phyloP scores from a whole-genome alignment of 2,797 vertebrate genomes.

The Acanthis flammea region DNA sequence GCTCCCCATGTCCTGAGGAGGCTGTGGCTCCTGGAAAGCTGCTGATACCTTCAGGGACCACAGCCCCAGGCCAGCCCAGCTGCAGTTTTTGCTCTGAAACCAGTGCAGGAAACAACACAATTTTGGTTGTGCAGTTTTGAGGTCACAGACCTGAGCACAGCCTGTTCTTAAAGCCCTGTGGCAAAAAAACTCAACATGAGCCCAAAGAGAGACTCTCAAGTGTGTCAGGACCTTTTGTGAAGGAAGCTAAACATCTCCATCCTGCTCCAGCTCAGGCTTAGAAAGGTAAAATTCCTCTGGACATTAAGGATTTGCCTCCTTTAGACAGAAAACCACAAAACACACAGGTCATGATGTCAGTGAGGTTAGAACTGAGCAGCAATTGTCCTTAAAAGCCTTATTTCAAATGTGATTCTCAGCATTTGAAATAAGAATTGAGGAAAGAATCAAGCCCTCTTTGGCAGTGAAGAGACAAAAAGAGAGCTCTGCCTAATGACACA shows the following conservation, averaged over 20 bases:
- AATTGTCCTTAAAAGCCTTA: neutral
- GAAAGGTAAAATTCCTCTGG: neutral
- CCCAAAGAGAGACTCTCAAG: neutral
- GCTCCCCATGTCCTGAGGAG: rapidly evolving
- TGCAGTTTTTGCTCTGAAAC: neutral
- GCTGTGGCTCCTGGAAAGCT: neutral
- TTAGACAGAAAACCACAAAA: neutral
- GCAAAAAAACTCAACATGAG: rapidly evolving
- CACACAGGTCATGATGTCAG: neutral
- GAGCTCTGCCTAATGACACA: neutral
- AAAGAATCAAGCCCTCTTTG: neutral
- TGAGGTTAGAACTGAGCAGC: neutral
- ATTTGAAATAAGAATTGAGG: neutral
- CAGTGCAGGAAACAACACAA: neutral
- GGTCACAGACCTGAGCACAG: neutral
- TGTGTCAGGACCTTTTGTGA: rapidly evolving
- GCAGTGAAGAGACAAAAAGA: neutral
- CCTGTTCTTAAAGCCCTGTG: neutral
- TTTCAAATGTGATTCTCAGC: neutral
- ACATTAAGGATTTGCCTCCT: neutral
- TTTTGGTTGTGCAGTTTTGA: neutral
- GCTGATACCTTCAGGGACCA: neutral
- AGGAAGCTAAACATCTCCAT: neutral
- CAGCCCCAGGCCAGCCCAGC: neutral
- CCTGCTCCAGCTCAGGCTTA: neutral